Evolutionary conservation across 1,140 invertebrate genomes (phyloP).

Genomic region (Zaprionus camerounensis): DNA sequence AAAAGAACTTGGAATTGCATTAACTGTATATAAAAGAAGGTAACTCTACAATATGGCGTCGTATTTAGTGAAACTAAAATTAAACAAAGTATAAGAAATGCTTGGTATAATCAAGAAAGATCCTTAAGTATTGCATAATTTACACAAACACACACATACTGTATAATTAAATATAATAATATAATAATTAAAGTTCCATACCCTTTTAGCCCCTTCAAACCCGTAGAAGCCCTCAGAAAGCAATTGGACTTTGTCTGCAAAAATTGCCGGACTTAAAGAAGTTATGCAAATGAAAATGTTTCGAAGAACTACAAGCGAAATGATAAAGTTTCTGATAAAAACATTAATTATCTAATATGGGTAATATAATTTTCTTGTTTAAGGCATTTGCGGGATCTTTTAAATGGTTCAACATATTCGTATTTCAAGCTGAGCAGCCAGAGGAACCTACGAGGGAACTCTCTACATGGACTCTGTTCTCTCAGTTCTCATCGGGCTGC

Average conservation of each 20-base stretch:
- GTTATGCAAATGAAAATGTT: constrained; percentile 41
- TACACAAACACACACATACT: neutral
- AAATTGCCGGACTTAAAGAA: constrained; percentile 26
- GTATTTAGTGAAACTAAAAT: neutral
- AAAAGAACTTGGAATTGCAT: neutral
- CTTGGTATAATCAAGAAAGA: neutral
- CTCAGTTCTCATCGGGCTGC: neutral
- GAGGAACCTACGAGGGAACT: neutral
- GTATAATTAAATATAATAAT: neutral
- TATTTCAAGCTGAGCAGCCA: constrained; percentile 16
- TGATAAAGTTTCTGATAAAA: constrained; percentile 34
- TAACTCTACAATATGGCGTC: neutral
- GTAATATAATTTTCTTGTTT: constrained; percentile 71
- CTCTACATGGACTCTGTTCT: neutral
- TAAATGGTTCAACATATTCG: constrained; percentile 62
- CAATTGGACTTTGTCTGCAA: constrained; percentile 48
- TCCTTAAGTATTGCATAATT: neutral
- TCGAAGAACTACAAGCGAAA: constrained; percentile 66
- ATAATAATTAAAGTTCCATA: neutral
- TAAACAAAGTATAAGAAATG: neutral
- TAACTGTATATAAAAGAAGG: neutral
- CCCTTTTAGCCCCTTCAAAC: neutral
- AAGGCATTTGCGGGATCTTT: constrained; percentile 67
- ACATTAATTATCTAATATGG: constrained; percentile 56
- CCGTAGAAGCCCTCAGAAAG: neutral